A percentile compares a stretch with the other conserved stretches of the same genome.
Conservation (phyloP, 1,140 invertebrate genomes). For the Drosophila kohkoa region DNA sequence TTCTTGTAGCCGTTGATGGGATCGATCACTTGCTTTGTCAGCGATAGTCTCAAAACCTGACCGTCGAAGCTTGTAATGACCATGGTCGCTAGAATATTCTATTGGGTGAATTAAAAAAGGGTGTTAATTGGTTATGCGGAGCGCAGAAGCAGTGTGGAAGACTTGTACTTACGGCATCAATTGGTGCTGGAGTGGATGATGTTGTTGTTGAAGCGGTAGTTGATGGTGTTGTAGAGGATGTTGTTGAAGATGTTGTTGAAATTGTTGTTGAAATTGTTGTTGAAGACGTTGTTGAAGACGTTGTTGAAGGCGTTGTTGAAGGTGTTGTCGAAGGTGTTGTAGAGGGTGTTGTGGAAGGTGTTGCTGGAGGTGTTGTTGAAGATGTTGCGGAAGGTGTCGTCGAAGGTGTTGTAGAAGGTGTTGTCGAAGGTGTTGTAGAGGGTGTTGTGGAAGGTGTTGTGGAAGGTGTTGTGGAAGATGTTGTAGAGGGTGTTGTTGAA, state of each 20-base stretch:
- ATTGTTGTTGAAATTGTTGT: background rate
- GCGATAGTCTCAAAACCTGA: background rate
- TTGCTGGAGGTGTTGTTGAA: background rate
- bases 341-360: conserved; percentile 1
- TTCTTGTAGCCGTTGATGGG: conserved; percentile 14
- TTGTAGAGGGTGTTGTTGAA: background rate
- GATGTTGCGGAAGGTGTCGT: background rate
- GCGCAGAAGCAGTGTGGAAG: background rate
- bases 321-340: background rate
- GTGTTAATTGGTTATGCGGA: background rate
- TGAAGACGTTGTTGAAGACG: background rate
- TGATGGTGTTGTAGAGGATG: background rate
- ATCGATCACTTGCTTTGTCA: conserved; percentile 16
- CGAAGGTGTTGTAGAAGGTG: background rate
- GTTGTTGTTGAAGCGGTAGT: background rate
- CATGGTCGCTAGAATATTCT: conserved; percentile 29
- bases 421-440: background rate
- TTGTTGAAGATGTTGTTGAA: background rate
- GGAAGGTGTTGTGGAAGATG: background rate
- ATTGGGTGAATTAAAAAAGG: background rate
- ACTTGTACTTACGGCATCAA: conserved; percentile 19
- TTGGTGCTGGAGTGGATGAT: background rate
- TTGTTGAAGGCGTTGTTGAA: background rate
- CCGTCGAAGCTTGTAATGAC: conserved; percentile 13
- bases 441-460: conserved; percentile 1